Evolutionary conservation across 2,113 vertebrate genomes (phyloP), one percentile per base, ranked within the genome.

Genomic region (Antechinus stuartii): DNA sequence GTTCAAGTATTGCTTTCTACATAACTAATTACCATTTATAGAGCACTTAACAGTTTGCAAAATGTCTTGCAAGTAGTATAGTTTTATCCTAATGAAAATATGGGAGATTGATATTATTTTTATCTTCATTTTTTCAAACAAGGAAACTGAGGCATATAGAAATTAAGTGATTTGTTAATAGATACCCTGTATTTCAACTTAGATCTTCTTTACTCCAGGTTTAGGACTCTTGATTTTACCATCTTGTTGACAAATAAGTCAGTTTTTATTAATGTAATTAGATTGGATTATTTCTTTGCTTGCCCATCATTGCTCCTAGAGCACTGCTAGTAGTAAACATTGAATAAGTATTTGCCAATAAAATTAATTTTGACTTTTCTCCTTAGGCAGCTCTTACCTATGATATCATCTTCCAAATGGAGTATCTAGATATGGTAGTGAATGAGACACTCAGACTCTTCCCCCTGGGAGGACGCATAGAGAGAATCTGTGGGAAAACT

Each of bases 401-500:
- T 54, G 96, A 94, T 0, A 3, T 96, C 1, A 27, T 99, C 95
- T 98, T 95, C 92, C 98, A 99, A 92, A 98, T 99, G 99, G 98
- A 99, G 26, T 99, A 98, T 93, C 95, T 99, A 0, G 98, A 99
- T 23, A 98, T 98, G 95, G 98, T 98, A 57, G 97, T 99, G 97
- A 99, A 97, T 0, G 98, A 99, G 97, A 97, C 98, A 23, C 97
- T 99, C 35, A 89, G 98, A 1, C 49, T 99, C 42, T 98, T 95
- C 89, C 99, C 99, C 0, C 68, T 91, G 2, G 98, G 95, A 1
- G 46, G 97, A 0, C 93, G 97, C 8, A 26, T 99, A 22, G 98
- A 99, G 26, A 98, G 99, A 26, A 95, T 98, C 57, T 99, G 98
- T 94, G 99, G 99, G 98, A 97, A 98, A 42, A 98, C 98, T 0